Evolutionary conservation across 2,888 invertebrate species (phyloP).

Genomic region (Latheticus oryzae): DNA sequence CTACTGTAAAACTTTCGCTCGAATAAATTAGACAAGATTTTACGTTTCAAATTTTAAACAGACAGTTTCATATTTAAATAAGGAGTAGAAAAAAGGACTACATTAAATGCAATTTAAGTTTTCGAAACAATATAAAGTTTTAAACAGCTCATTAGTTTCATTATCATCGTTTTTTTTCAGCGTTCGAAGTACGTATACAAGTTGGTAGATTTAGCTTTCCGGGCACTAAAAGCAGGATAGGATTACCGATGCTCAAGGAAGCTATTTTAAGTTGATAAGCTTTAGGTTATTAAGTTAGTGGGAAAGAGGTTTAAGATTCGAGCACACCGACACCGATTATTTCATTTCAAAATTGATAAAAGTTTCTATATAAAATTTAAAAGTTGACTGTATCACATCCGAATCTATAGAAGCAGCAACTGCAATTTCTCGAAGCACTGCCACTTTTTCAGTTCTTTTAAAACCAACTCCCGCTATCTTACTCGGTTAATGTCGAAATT

Average conservation of each 20-base stretch:
- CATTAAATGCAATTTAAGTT: conserved; percentile 18
- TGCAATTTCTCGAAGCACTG: too few species aligned
- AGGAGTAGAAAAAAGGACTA: conserved; percentile 16
- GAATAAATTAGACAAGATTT: conserved; percentile 18
- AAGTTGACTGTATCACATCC: too few species aligned
- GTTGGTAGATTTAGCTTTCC: conserved; percentile 17
- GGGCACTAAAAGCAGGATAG: conserved; percentile 20
- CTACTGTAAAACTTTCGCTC: conserved; percentile 4
- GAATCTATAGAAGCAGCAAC: too few species aligned
- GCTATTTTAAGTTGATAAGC: conserved; percentile 38
- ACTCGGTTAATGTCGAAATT: conserved; percentile 34
- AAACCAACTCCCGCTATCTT: conserved; percentile 31
- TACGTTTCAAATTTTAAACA: conserved; percentile 16
- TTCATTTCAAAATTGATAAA: not conserved
- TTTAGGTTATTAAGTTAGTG: conserved; percentile 34
- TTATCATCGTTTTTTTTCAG: conserved; percentile 16
- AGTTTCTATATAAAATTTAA: too few species aligned
- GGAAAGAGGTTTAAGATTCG: conserved; percentile 2
- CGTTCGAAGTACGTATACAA: conserved; percentile 6
- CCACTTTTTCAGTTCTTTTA: too few species aligned
- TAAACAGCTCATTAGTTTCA: conserved; percentile 24
- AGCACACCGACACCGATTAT: conserved; percentile 6
- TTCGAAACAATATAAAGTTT: conserved; percentile 19
- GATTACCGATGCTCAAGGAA: conserved; percentile 34
- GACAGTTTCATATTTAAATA: too few species aligned